Evolutionary conservation across 2,113 vertebrate species (phyloP).

Genomic region (Tragelaphus buxtoni): DNA sequence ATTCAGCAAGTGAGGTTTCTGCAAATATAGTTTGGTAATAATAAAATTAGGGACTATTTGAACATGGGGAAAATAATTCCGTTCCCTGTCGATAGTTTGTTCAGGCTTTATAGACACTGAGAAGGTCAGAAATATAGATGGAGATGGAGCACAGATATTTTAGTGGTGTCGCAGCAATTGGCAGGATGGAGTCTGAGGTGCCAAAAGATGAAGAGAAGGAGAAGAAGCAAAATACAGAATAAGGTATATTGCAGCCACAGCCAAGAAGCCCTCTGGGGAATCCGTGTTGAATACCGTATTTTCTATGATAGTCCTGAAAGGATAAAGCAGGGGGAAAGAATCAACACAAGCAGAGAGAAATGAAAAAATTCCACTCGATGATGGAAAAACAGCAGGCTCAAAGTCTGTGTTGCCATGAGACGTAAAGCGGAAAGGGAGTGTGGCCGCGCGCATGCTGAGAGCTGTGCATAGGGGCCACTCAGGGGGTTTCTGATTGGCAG

Average conservation of each 20-base stretch:
- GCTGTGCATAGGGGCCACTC: conserved; percentile 23
- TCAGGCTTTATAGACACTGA: background rate
- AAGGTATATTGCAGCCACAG: background rate
- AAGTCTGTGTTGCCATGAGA: conserved; percentile 8
- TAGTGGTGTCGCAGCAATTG: background rate
- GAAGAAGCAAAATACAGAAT: background rate
- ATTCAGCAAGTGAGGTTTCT: background rate
- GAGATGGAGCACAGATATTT: background rate
- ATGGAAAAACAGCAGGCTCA: conserved; percentile 64
- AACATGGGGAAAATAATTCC: background rate
- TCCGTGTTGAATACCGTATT: conserved; percentile 47
- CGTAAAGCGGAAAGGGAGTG: background rate
- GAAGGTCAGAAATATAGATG: background rate
- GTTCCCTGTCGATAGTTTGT: background rate
- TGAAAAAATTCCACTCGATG: conserved; percentile 47
- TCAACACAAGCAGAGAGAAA: conserved; percentile 59
- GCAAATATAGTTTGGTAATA: background rate
- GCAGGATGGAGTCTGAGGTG: background rate
- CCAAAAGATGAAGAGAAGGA: background rate
- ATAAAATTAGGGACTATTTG: background rate
- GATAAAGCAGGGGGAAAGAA: conserved; percentile 46
- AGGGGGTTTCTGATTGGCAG: conserved; percentile 48
- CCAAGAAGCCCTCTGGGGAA: background rate
- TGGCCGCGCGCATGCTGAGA: background rate
- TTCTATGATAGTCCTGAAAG: conserved; percentile 54